Evolutionary conservation across 1,140 invertebrate species (phyloP), one percentile per base, ranked within the genome.

Genomic region (Meloidogyne hapla): DNA sequence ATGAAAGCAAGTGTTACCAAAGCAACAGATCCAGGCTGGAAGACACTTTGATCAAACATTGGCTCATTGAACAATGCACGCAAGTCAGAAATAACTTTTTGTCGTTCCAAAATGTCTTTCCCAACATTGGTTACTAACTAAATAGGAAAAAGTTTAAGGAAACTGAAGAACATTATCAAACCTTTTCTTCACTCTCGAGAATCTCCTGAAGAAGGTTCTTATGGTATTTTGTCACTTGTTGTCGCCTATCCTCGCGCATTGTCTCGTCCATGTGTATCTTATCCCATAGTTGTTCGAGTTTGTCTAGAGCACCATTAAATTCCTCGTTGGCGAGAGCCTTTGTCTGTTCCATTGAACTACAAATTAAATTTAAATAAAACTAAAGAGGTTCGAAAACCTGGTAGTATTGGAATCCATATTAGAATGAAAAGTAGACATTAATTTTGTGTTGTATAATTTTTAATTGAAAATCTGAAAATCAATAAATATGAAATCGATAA

Each of bases 271-370:
- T 76, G 33, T 76, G 75, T 13, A 76, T 56, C 4, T 28, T 15
- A 62, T 76, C 69, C 75, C 75, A 76, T 15, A 76, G 33, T 5
- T 74, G 21, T 23, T n/a, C 40, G 2, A 76, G 23, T 33, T 62
- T 13, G 3, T 38, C 3, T 21, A 76, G 33, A 9, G 45, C 23
- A 21, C 26, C 15, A 2, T n/a, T 12, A 21, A 76, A 56, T 6
- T 56, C 48, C 0, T 13, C 48, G 12, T n/a, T 9, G 6, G 48
- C 48, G 1, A 8, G 6, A 21, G 18, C 2, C 15, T 5, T 48
- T 18, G 45, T 18, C 4, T 18, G 15, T 18, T 15, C 45, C 13
- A 48, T 18, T 18, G 15, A 33, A 8, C 33, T 33, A 4, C 4
- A 33, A 33, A 33, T 6, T 6, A 33, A 33, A 5, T 33, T 33